A percentile compares a stretch with the other conserved stretches of the same genome.
Conservation (phyloP, 2,797 vertebrate species). For the Muscicapa comitata region DNA sequence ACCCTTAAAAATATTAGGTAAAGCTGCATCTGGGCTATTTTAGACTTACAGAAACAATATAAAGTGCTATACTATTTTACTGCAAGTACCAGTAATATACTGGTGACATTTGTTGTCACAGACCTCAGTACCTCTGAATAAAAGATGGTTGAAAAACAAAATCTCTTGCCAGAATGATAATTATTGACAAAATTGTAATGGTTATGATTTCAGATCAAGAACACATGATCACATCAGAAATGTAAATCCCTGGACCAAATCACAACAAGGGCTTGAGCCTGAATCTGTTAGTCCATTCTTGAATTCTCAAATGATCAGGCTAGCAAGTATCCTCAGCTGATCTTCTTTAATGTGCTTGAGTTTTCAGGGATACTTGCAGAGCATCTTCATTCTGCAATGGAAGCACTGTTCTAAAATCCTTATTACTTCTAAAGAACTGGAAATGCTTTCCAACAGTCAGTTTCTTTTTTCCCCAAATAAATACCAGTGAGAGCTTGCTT, state of each 20-base stretch:
- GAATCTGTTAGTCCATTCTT: background rate
- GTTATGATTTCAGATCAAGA: background rate
- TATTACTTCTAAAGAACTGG: background rate
- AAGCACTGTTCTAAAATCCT: background rate
- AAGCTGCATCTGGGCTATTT: background rate
- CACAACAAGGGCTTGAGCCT: background rate
- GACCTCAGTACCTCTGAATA: background rate
- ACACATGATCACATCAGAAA: background rate
- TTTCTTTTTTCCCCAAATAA: conserved; percentile 15
- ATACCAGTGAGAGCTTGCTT: background rate
- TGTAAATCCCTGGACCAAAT: background rate
- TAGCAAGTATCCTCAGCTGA: background rate
- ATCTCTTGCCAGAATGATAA: background rate
- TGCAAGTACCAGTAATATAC: background rate
- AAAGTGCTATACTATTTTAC: background rate
- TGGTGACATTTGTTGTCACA: background rate
- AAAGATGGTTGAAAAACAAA: background rate
- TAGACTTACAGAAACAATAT: background rate
- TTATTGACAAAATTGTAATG: background rate
- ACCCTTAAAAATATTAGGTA: background rate
- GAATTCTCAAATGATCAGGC: background rate
- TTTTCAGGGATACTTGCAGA: background rate
- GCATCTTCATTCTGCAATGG: background rate
- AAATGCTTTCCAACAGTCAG: background rate
- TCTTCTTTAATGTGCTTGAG: background rate